Base-by-base conservation (phyloP, 2,888 invertebrate species). In the Dryocosmus kuriphilus region DNA sequence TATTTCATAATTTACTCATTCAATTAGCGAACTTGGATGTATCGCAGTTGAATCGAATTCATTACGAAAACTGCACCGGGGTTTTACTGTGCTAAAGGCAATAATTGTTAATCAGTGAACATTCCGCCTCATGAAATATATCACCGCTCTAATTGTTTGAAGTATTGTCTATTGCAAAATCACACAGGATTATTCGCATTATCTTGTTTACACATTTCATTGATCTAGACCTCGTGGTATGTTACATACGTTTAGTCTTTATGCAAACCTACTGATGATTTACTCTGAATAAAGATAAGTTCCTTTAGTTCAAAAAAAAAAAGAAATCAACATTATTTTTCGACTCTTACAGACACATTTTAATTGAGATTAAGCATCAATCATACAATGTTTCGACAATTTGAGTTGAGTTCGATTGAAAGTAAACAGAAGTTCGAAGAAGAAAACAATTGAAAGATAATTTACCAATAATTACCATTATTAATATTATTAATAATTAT, bases 1-100 rank as follows among this genome's bases (percentile, higher is more conserved):
- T 63, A 11, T 63, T 63, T 63, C 35, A 63, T 63, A 35, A 63
- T 35, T 35, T 22, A 32, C n/a, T n/a, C 35, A 63, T 32, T 32
- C 35, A 63, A 63, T 63, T 63, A 63, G 32, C n/a, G n/a, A 22
- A 63, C 9, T n/a, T n/a, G 19, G 19, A 32, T 63, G 30, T 9
- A 35, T 57, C 57, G 24, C 57, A 24, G 57, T 57, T 57, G 57
- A 3, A 57, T 57, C 57, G 57, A 57, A 57, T 57, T 57, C 11
- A 24, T 22, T 57, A 14, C 6, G 24, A n/a, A 57, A 57, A 57
- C 14, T 24, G 11, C 14, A 57, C 24, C 6, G 14, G 9, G 9
- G 22, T 51, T 57, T 57, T 57, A 6, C 24, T 11, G 14, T 57
- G 24, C 9, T 14, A 57, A 16, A 24, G 24, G 57, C 57, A 57